Evolutionary conservation across 37 sponge, comb jelly and placozoan genomes (phyloP), one percentile per base, ranked within the genome.

Genomic region (Eunapius fragilis): DNA sequence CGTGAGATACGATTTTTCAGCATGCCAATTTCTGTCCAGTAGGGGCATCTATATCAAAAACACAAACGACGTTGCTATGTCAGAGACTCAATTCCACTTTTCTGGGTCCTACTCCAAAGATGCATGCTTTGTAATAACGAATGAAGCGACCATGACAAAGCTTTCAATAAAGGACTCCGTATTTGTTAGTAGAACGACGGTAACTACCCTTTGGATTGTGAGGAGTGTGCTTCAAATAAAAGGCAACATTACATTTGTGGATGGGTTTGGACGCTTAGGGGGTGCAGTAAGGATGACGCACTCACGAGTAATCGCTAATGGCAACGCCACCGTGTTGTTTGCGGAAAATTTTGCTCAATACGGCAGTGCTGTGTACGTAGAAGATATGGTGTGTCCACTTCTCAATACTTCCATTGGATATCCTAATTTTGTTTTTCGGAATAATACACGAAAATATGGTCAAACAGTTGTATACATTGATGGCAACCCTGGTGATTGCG

Each of bases 301-400:
- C 14, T 58, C 58, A 19, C 58, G 14, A 58, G 58, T 58, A 58
- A 19, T 58, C 58, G 17, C 58, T 17, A 19, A 17, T 58, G 58
- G 58, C 14, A 58, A 58, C 22, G 17, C 22, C 7, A 38, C 22
- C 28, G 28, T 47, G 19, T 2, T 24, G 17, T 38, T 27, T 31
- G 67, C 27, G 13, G 67, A 31, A 2, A 58, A 80, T 19, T 14
- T 3, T 27, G 78, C 78, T 17, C 30, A 80, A 7, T 80, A 80
- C 24, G 80, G 80, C 14, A 68, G 80, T 27, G 25, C 26, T 50
- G 67, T 80, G 50, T 80, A 80, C 22, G 25, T 80, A 7, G 31
- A 80, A 12, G 27, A 26, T 80, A 50, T 68, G 11, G 25, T 27
- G 23, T 38, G 27, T 22, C 26, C 38, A 77, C 38, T 38, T 27